Evolutionary conservation across 2,113 vertebrate species (phyloP).

Genomic region (Sorex fumeus): DNA sequence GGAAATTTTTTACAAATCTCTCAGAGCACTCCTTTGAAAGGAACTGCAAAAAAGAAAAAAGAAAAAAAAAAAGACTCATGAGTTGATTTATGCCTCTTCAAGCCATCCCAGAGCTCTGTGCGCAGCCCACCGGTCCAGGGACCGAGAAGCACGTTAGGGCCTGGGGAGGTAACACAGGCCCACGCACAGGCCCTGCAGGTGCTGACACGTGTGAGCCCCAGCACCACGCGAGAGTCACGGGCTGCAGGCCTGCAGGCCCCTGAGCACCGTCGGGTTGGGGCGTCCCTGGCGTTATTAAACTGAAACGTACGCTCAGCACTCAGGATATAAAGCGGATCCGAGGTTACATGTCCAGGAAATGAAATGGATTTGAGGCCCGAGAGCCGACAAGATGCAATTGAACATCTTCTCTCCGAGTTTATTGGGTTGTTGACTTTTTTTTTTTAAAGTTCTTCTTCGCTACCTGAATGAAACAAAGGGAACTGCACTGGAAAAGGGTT

Average conservation of each 20-base stretch:
- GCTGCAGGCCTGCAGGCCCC: too few relatives aligned
- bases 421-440: conserved; percentile 50
- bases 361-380: conserved; percentile 46
- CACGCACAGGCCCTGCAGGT: too few relatives aligned
- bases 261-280: too few relatives aligned
- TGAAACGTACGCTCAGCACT: conserved; percentile 38
- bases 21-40: not conserved
- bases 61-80: too few relatives aligned
- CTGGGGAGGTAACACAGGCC: too few relatives aligned
- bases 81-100: too few relatives aligned
- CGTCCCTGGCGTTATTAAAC: conserved; percentile 14
- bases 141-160: too few relatives aligned
- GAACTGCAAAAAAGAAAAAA: not conserved
- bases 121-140: too few relatives aligned
- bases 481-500: not conserved
- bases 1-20: too few relatives aligned
- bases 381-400: conserved; percentile 39
- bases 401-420: conserved; percentile 59
- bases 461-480: conserved; percentile 61
- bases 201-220: too few relatives aligned
- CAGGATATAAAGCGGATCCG: conserved; percentile 51
- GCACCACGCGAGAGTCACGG: too few relatives aligned
- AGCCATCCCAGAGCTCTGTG: not conserved
- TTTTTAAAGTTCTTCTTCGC: too few relatives aligned
- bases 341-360: conserved; percentile 62